A percentile compares a stretch with the other conserved stretches of the same genome.
These are phyloP conservation scores for Entomobrya multifasciata DNA, from an alignment of 2,888 invertebrate genomes.

Conservation along the genomic window DNA sequence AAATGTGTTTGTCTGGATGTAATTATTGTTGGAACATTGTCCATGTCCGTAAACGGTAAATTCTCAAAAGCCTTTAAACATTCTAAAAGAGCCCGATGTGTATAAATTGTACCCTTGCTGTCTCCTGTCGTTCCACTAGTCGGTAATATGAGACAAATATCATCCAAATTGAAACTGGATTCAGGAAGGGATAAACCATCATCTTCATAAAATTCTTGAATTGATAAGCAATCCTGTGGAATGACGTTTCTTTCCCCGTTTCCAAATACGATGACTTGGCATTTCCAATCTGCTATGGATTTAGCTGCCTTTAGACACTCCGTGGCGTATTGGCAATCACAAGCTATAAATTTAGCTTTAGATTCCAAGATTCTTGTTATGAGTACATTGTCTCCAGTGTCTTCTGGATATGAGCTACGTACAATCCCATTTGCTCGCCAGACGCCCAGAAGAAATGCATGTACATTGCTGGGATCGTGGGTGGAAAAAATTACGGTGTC, in stretches of 20 bases:
- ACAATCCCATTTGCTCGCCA: constrained; percentile 74
- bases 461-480: constrained; percentile 69
- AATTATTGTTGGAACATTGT: constrained; percentile 60
- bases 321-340: constrained; percentile 53
- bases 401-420: constrained; percentile 75
- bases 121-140: constrained; percentile 77
- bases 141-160: constrained; percentile 71
- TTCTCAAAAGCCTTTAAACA: constrained; percentile 62
- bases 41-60: constrained; percentile 72
- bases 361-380: constrained; percentile 71
- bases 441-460: constrained; percentile 75
- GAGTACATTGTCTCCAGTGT: constrained; percentile 71
- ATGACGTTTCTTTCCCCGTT: background rate
- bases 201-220: constrained; percentile 64
- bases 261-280: constrained; percentile 73
- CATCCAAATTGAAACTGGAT: constrained; percentile 17
- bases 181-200: constrained; percentile 47
- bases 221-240: constrained; percentile 36
- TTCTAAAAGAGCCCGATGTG: constrained; percentile 69
- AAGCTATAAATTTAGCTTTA: constrained; percentile 69
- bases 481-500: constrained; percentile 74
- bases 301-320: constrained; percentile 44
- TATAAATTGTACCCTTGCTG: constrained; percentile 75
- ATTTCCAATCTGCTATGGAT: constrained; percentile 65
- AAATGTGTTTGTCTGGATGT: constrained; percentile 76